Evolutionary conservation across 1,140 invertebrate genomes (phyloP), one percentile per base, ranked within the genome.

Genomic region (Pogonomyrmex californicus): DNA sequence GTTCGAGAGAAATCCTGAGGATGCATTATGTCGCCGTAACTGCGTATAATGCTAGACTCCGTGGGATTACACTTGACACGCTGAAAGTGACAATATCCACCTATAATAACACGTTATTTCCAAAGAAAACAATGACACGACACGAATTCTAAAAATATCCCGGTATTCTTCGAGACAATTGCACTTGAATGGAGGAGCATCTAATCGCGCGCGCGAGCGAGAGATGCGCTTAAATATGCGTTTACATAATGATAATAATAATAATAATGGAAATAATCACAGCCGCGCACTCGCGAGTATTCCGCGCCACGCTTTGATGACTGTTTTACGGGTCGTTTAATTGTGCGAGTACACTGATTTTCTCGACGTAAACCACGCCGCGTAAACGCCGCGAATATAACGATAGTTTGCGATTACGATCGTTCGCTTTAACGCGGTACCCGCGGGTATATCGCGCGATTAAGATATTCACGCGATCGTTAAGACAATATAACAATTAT

Each of bases 401-500:
- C 47, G 36, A 68, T 68, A 38, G 36, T 17, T 38, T 5, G 49
- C 36, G 78, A 82, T 82, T 82, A 82, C 12, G 66, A 68, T 70
- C 65, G 65, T 41, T 68, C 23, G 36, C 30, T 58, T 49, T 82
- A 71, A 82, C 78, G 78, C 9, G 36, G 17, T 63, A 41, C 23
- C 44, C 78, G 23, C 78, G 23, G 7, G 38, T 58, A 30, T n/a
- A 70, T 68, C 36, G 49, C 47, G 14, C 49, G 9, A 70, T 58
- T 71, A 47, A 54, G 47, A 66, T 66, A 70, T 82, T 70, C 51
- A 70, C 17, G 51, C 17, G 23, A 60, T 60, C 54, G 7, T 82
- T 23, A 23, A 47, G 54, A 82, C 78, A 82, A 60, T 71, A 47
- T 47, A 60, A 71, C 30, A 71, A 82, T 82, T 82, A 81, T 66